Evolutionary conservation across 2,888 invertebrate genomes (phyloP), one percentile per base, ranked within the genome.

Genomic region (Hypselothyrea guttata): DNA sequence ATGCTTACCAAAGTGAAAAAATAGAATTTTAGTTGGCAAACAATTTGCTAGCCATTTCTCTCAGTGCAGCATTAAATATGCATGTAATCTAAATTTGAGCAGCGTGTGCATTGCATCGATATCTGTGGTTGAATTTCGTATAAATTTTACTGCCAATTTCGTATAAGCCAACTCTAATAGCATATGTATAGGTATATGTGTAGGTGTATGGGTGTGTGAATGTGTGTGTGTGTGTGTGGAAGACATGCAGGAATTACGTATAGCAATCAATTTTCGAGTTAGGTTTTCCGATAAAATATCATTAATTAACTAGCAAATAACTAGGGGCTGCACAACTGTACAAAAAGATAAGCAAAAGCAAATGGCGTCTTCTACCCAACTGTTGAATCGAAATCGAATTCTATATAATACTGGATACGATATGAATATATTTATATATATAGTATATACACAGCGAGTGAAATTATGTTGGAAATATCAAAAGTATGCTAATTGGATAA

Each of bases 231-330:
- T 48, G 60, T 41, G 30, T 7, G 38, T 42, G 38, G 41, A 33
- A 16, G 58, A 51, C 70, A 64, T 64, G 74, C 63, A 73, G 28
- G 28, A 38, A 69, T 58, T 47, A 33, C 13, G 41, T 12, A 11
- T n/a, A 13, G 46, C 56, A 51, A 47, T 49, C 9, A 47, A 53
- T 46, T 47, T 54, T 47, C 8, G 37, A 42, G 16, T 41, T 0
- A 13, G 8, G 11, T 42, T 15, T 27, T 27, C 13, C 31, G 30
- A 15, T 37, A 18, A 1, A 8, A 41, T 5, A 11, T n/a, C 4
- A 27, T 11, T 45, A 49, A 52, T 52, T 35, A 52, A 47, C 28
- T 3, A 62, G 35, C 48, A 54, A 48, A 5, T 22, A 22, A 22
- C 22, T 22, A 22, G 22, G 5, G 22, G 22, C 22, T 22, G 22